Base-by-base conservation (phyloP, 2,113 vertebrate species). In the Petaurus breviceps region DNA sequence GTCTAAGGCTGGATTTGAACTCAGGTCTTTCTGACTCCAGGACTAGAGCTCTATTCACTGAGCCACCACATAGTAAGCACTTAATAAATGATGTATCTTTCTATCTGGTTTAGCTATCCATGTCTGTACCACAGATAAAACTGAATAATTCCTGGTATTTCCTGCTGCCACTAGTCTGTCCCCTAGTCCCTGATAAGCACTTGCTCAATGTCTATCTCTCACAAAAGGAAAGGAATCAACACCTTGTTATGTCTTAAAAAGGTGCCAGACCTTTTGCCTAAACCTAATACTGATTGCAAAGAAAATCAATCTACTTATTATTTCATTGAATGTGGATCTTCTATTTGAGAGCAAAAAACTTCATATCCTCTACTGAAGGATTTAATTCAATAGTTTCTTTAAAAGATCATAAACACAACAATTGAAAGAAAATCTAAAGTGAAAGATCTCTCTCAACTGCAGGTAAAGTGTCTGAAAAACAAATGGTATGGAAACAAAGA, bases 251-350 rank as follows among this genome's bases (percentile, higher is more conserved):
- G 11, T 46, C 89, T 92, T 91, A 54, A 89, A 94, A 93, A 0
- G 14, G 91, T 43, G 3, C 0, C 24, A 23, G 26, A 23, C 93
- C 37, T 28, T 37, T 50, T 51, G 24, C 28, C 92, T 43, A 47
- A 91, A 91, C 84, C 52, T 43, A n/a, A 77, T 77, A n/a, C 14
- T 77, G 51, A 57, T 43, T 8, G 37, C 50, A 54, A 0, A 8
- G 37, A 94, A 61, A 89, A 95, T 92, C 61, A 96, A 96, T 96
- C 93, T 89, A 43, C 26, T 77, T 95, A 77, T n/a, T 19, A 77
- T 94, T 97, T 93, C 84, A 92, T 50, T 50, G 25, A 2, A n/a
- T 43, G 46, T 90, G 92, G 92, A 47, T 55, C 90, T 91, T 96
- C 43, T 31, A 91, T 91, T 57, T 77, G 54, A 53, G 49, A 97